phyloP scores from a whole-genome alignment of 2,797 vertebrate species.

The Sebastes itinus region DNA sequence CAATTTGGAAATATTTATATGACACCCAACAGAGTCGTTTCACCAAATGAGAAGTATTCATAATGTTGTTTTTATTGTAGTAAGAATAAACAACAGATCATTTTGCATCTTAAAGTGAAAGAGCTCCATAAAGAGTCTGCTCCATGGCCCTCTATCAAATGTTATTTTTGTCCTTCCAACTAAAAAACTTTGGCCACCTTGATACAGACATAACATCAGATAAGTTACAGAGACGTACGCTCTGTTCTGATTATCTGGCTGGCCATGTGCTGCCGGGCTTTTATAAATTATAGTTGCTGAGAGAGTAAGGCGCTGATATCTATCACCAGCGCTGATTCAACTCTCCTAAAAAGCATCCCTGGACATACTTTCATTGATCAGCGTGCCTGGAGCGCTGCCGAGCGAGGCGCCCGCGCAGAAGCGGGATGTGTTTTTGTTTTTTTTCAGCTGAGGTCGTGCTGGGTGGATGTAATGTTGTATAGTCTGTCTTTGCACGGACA shows the following conservation, averaged over 20 bases:
- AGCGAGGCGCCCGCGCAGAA: slow-evolving; percentile 26
- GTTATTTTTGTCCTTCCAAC: not conserved
- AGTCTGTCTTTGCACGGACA: not conserved
- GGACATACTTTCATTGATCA: slow-evolving; percentile 69
- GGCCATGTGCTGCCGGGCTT: slow-evolving; percentile 32
- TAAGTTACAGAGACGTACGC: slow-evolving; percentile 12
- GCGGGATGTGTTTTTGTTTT: not conserved
- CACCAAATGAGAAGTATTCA: not conserved
- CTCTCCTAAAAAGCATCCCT: slow-evolving; percentile 52
- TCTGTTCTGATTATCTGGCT: slow-evolving; percentile 22
- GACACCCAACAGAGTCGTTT: not conserved
- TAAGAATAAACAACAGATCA: not conserved
- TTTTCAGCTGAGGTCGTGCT: slow-evolving; percentile 13
- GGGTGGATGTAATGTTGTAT: not conserved
- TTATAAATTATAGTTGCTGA: slow-evolving; percentile 52
- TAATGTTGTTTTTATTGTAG: not conserved
- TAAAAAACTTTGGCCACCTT: not conserved
- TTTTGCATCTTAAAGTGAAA: not conserved
- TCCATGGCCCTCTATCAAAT: not conserved
- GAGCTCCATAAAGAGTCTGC: not conserved
- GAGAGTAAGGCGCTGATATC: slow-evolving; percentile 52
- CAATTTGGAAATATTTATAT: not conserved
- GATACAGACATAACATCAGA: slow-evolving; percentile 9
- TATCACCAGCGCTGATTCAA: slow-evolving; percentile 28
- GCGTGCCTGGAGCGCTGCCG: slow-evolving; percentile 48